phyloP scores from a whole-genome alignment of 2,888 invertebrate genomes.

The Chloroclystis v-ata region DNA sequence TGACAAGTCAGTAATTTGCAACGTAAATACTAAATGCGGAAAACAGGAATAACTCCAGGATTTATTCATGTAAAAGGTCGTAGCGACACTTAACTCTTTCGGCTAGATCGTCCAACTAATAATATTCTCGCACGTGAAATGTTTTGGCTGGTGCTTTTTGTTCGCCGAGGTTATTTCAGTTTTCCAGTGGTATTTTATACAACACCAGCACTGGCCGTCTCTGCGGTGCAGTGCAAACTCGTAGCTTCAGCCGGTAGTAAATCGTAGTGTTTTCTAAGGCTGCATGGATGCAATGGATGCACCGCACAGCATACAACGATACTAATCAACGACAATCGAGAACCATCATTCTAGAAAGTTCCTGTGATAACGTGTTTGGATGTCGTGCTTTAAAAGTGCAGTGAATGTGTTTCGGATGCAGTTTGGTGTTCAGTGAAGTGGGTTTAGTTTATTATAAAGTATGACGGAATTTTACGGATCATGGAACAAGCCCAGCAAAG shows the following conservation, averaged over 20 bases:
- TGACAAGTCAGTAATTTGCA: conserved; percentile 29
- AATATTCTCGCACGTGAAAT: conserved; percentile 76
- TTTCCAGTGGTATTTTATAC: conserved; percentile 77
- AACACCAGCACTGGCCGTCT: conserved; percentile 72
- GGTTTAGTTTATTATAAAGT: conserved; percentile 39
- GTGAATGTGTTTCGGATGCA: conserved; percentile 61
- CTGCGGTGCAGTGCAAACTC: conserved; percentile 50
- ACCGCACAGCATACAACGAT: conserved; percentile 37
- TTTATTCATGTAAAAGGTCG: conserved; percentile 59
- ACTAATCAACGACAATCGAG: conserved; percentile 38
- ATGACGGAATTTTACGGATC: conserved; percentile 75
- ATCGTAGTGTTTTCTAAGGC: conserved; percentile 31
- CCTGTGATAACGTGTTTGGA: conserved; percentile 38
- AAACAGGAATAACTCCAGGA: conserved; percentile 49
- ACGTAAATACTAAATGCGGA: conserved; percentile 43
- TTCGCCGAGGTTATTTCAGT: conserved; percentile 77
- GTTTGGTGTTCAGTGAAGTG: conserved; percentile 56
- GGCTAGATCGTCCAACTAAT: conserved; percentile 78
- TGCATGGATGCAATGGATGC: conserved; percentile 39
- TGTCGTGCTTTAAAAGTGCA: conserved; percentile 43
- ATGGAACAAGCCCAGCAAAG: conserved; percentile 48
- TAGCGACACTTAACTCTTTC: conserved; percentile 72
- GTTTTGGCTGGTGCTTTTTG: conserved; percentile 78
- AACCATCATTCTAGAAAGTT: conserved; percentile 26
- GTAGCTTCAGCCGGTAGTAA: conserved; percentile 26